phyloP scores from a whole-genome alignment of 2,888 invertebrate species.

The Drosophila helvetica region DNA sequence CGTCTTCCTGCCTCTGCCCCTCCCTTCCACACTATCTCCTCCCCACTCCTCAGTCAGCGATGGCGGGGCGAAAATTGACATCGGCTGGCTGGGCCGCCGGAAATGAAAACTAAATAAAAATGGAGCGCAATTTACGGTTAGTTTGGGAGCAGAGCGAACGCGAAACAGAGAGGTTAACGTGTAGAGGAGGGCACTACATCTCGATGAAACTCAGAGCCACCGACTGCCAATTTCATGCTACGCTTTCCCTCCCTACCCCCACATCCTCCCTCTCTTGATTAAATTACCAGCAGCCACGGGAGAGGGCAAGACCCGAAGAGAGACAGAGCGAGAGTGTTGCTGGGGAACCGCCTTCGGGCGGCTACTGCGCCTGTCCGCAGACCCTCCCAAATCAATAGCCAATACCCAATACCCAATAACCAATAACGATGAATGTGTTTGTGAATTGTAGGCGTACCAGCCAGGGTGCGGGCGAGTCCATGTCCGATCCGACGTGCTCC shows the following conservation, averaged over 20 bases:
- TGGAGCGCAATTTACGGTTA: conserved; percentile 67
- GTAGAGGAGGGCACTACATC: not conserved
- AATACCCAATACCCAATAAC: conserved; percentile 43
- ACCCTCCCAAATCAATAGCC: conserved; percentile 21
- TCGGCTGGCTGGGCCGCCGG: conserved; percentile 50
- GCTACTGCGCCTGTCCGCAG: conserved; percentile 68
- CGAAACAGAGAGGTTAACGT: not conserved
- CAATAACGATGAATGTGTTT: conserved; percentile 27
- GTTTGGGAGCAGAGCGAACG: not conserved
- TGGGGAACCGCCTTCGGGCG: conserved; percentile 25
- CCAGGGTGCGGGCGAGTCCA: not conserved
- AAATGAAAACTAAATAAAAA: conserved; percentile 68
- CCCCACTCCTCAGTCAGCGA: conserved; percentile 15
- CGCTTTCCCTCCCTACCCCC: conserved; percentile 38
- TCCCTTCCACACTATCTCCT: not conserved
- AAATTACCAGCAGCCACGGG: conserved; percentile 18
- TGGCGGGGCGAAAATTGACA: conserved; percentile 63
- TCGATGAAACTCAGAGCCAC: conserved; percentile 12
- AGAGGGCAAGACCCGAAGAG: not conserved
- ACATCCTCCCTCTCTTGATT: conserved; percentile 14
- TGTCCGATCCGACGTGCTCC: not conserved
- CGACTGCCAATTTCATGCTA: conserved; percentile 69
- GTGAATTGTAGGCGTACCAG: conserved; percentile 36
- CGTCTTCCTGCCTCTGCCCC: not conserved
- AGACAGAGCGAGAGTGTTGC: not conserved